A percentile compares a stretch with the other conserved stretches of the same genome.
Evolutionary conservation across 2,797 vertebrate genomes (phyloP).

Genomic region (Pangasius larnaudii): DNA sequence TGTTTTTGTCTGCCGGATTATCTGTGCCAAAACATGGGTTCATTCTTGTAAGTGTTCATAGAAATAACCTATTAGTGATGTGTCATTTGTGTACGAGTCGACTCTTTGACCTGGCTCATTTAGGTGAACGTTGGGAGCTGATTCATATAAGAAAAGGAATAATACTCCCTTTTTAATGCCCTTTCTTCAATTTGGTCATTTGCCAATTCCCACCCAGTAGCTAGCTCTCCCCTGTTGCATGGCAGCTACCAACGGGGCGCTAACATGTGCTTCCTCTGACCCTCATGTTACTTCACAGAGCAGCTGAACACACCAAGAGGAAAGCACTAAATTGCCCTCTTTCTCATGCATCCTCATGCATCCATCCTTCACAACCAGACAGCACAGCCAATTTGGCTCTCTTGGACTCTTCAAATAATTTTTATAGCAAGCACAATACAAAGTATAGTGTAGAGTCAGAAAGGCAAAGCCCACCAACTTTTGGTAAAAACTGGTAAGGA

Average conservation of each 20-base stretch:
- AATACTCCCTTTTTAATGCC: neutral
- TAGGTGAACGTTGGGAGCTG: neutral
- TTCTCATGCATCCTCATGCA: neutral
- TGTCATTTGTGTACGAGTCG: neutral
- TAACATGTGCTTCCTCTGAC: neutral
- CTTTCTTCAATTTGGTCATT: neutral
- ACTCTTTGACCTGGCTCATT: neutral
- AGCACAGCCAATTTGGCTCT: neutral
- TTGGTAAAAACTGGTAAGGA: neutral
- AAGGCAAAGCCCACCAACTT: neutral
- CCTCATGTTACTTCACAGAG: neutral
- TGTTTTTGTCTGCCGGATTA: neutral
- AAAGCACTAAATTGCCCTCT: neutral
- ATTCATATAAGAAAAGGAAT: neutral
- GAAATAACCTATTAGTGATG: neutral
- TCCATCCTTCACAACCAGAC: neutral
- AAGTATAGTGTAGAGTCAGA: neutral
- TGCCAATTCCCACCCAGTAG: neutral
- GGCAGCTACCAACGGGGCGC: neutral
- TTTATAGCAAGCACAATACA: conserved; percentile 3
- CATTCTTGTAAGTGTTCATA: conserved; percentile 6
- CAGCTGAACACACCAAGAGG: neutral
- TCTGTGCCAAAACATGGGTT: neutral
- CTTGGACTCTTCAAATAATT: neutral
- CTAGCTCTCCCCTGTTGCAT: neutral